These are phyloP conservation scores for Philantomba maxwellii DNA, from an alignment of 2,113 vertebrate species.

Conservation along the genomic window DNA sequence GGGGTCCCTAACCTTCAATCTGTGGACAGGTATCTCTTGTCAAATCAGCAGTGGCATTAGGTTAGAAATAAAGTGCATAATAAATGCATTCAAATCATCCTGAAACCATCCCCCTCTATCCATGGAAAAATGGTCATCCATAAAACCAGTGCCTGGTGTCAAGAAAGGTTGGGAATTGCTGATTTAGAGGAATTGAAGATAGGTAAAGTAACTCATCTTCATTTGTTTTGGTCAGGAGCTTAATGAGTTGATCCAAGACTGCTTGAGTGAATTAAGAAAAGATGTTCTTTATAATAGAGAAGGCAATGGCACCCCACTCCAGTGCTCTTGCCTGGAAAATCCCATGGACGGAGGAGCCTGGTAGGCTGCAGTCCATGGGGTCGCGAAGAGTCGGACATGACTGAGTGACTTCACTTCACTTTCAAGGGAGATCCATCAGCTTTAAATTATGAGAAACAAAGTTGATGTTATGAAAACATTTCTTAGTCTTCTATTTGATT, in stretches of 20 bases:
- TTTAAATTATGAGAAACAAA: background rate
- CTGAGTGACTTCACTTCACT: no score
- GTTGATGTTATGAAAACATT: background rate
- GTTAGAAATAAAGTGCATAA: background rate
- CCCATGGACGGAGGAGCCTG: no score
- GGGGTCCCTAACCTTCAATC: background rate
- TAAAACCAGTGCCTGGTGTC: background rate
- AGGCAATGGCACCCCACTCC: no score
- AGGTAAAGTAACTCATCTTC: background rate
- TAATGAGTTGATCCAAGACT: background rate
- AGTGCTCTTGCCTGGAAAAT: no score
- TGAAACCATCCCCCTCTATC: background rate
- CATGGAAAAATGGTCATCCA: background rate
- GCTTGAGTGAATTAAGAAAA: background rate
- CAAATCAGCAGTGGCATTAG: background rate
- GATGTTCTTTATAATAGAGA: background rate
- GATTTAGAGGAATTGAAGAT: background rate
- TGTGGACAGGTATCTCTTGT: background rate
- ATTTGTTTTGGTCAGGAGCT: background rate
- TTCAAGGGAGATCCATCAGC: background rate
- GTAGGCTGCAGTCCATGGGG: no score
- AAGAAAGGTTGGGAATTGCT: background rate
- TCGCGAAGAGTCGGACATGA: no score
- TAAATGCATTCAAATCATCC: background rate
- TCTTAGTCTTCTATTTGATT: background rate